Evolutionary conservation across 2,113 vertebrate species (phyloP), one percentile per base, ranked within the genome.

Genomic region (Xyliphius kryptos): DNA sequence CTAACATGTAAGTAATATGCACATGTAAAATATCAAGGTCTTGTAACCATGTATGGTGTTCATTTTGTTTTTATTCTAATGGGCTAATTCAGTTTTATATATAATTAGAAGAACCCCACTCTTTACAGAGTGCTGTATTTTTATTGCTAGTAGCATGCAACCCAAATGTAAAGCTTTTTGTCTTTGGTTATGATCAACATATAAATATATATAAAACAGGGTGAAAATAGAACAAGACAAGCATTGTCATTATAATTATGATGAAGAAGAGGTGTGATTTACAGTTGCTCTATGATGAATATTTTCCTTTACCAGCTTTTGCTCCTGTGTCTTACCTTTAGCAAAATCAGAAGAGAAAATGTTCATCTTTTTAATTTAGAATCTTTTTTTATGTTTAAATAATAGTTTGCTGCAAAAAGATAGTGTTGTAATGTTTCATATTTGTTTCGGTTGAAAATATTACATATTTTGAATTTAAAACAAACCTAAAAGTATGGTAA

Each of bases 401-500:
- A 81, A 81, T 86, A 69, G 76, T 85, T 85, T 85, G 85, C 85
- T 87, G 87, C 85, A 87, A 81, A 74, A 83, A 82, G 78, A 81
- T 74, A 81, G 81, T 81, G 81, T 85, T 83, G n/a, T n/a, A n/a
- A n/a, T n/a, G n/a, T n/a, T n/a, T n/a, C n/a, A n/a, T n/a, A n/a
- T n/a, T 79, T 76, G 71, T 11, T 16, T 6, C 22, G 3, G 22
- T 49, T 49, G 2, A 21, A 53, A 53, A 1, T 77, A 75, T 79
- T 83, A 79, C 80, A 84, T 88, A 86, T 86, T 87, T 88, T 86
- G 81, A 86, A 86, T 87, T 87, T 86, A 82, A 84, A 82, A 84
- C 79, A 80, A 76, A 84, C 81, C 85, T 86, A 86, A 83, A 87
- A 83, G 77, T 81, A 82, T 82, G 88, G 85, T 89, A 86, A 86